Evolutionary conservation across 2,888 invertebrate species (phyloP), one percentile per base, ranked within the genome.

Genomic region (Cephus nigrinus): DNA sequence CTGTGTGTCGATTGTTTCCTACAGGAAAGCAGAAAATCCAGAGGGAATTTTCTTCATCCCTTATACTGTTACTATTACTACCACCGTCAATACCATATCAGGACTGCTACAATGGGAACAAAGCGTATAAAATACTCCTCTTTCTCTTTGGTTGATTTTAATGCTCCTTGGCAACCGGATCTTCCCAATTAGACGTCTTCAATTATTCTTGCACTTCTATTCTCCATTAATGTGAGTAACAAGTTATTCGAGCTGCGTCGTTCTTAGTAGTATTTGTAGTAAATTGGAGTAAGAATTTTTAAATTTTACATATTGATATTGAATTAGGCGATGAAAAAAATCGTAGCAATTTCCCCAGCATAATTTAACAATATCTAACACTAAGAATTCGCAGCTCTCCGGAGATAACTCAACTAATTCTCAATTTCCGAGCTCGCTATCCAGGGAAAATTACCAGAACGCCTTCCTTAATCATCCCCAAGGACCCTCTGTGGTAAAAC

Each of bases 1-100:
- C 69, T 69, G 33, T 23, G 68, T 69, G 68, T 35, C 35, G 55
- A 76, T 73, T 76, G 73, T 75, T 69, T 69, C 40, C 32, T 69
- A 69, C 40, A 55, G 40, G 40, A 55, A 55, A 55, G 40, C 9
- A 55, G 40, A 55, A 55, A 55, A 55, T 55, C 40, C 40, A 55
- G 40, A 23, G 23, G 40, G 23, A 55, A 55, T 55, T 55, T 55
- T 55, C 40, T 55, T 55, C 40, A 55, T 55, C 23, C 40, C 40
- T 55, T 55, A 55, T 55, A 55, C 23, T 9, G 40, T 55, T 55
- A 55, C 40, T 55, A 55, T 55, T 55, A 55, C 23, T 55, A 23
- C 15, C 40, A 23, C 23, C 40, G 15, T 9, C 23, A 23, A 55
- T 55, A 55, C 40, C 23, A 23, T 5, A 23, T 5, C 40, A 55